Evolutionary conservation across 1,140 invertebrate species (phyloP).

Genomic region (Meloidogyne chitwoodi): DNA sequence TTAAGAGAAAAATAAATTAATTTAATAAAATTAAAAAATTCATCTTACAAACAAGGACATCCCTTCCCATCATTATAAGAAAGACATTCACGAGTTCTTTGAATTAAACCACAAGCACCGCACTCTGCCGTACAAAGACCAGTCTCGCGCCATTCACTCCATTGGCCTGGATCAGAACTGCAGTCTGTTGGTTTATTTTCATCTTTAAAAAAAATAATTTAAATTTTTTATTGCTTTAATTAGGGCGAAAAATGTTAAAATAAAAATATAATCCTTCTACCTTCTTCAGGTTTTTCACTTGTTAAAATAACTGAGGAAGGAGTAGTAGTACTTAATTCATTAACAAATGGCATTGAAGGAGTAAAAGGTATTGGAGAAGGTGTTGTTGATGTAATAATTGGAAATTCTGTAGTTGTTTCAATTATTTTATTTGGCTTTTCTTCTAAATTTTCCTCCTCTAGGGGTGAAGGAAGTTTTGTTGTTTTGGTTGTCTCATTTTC

Average conservation of each 20-base stretch:
- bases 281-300: not conserved
- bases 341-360: not conserved
- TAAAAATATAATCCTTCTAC: too few relatives aligned
- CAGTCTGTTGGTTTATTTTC: not conserved
- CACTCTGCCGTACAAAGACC: conserved; percentile 32
- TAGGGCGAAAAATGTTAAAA: too few relatives aligned
- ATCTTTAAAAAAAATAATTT: too few relatives aligned
- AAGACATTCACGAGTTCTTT: conserved; percentile 36
- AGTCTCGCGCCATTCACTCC: conserved; percentile 35
- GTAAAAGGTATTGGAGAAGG: not conserved
- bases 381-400: not conserved
- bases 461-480: not conserved
- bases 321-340: not conserved
- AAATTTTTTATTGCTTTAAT: too few relatives aligned
- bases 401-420: not conserved
- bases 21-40: not conserved
- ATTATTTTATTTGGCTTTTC: not conserved
- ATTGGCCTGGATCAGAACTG: conserved; percentile 16
- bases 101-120: conserved; percentile 40
- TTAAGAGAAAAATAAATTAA: conserved; percentile 4
- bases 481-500: not conserved
- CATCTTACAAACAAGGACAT: conserved; percentile 37
- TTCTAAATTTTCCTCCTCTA: not conserved
- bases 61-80: conserved; percentile 41
- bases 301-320: not conserved